Conservation (phyloP, 2,113 vertebrate species). For the Cacatua alba region DNA sequence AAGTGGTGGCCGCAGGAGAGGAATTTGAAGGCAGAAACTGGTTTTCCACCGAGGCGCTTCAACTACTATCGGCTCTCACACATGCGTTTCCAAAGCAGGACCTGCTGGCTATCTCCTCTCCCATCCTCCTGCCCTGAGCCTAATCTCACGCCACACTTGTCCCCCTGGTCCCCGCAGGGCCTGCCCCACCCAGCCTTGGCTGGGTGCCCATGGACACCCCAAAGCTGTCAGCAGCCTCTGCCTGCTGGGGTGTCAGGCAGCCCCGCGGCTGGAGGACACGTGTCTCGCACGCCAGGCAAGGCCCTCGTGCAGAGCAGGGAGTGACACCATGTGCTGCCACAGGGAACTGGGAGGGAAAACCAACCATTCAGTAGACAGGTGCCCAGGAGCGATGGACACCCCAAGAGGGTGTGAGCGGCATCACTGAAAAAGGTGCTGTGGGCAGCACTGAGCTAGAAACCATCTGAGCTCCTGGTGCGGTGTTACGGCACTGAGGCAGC, state of each 20-base stretch:
- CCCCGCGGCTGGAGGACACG: background rate
- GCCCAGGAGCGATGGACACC: accelerated
- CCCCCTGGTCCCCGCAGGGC: background rate
- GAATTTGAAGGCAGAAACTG: background rate
- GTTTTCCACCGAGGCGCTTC: background rate
- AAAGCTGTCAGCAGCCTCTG: background rate
- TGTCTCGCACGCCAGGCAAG: background rate
- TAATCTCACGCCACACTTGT: background rate
- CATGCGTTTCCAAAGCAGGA: background rate
- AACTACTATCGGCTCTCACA: background rate
- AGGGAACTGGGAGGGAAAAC: background rate
- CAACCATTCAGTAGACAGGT: background rate
- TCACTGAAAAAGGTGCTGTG: background rate
- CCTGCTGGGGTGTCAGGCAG: background rate
- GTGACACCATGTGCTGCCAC: background rate
- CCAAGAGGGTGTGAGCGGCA: background rate
- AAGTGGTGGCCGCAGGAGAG: background rate
- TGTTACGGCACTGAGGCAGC: background rate
- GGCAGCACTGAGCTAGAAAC: background rate
- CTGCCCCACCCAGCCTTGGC: background rate
- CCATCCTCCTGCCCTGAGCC: background rate
- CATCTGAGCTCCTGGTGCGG: accelerated
- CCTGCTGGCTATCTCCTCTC: background rate
- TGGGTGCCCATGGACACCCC: background rate
- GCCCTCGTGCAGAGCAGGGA: accelerated